Base-by-base conservation (phyloP, 2,113 vertebrate genomes). In the Mystacornis crossleyi region DNA sequence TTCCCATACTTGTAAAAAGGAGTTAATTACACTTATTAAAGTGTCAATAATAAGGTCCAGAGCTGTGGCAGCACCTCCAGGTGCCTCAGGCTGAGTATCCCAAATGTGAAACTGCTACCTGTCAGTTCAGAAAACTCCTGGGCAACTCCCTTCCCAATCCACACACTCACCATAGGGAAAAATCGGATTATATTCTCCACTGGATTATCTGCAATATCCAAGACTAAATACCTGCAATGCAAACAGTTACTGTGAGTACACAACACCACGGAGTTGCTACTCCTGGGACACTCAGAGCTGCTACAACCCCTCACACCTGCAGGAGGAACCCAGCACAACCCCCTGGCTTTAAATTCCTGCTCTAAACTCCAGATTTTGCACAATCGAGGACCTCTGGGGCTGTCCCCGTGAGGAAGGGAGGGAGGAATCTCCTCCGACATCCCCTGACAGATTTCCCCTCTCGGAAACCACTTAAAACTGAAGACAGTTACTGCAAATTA, bases 201-300 rank as follows among this genome's bases (percentile, higher is more conserved):
- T 81, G 99, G 99, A 98, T 99, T 99, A 99, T 99, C 99, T 95
- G 99, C 99, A 97, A 99, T 99, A 98, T 99, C 99, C 99, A 99
- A 98, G 89, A 99, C 99, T 98, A 99, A 99, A 98, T 99, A 99
- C 98, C 99, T 99, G 92, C 91, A 97, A 98, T 2, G 24, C 87
- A 80, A 98, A 89, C 34, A 97, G 67, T 10, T 50, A 10, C 70
- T 51, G 3, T 98, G 95, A 98, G 89, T 14, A 67, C 7, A 96
- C 19, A 73, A 1, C 43, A 84, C 42, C 15, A 47, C 20, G 2
- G 61, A 79, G n/a, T 29, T 34, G 28, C 38, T 9, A 14, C 54
- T 50, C 29, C 34, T 4, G 4, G 34, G 9, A 36, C 8, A 60
- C 61, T 29, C 38, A 20, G 50, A 79, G 31, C 40, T 34, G 25